Evolutionary conservation across 2,888 invertebrate species (phyloP).

Genomic region (Plemyria rubiginata): DNA sequence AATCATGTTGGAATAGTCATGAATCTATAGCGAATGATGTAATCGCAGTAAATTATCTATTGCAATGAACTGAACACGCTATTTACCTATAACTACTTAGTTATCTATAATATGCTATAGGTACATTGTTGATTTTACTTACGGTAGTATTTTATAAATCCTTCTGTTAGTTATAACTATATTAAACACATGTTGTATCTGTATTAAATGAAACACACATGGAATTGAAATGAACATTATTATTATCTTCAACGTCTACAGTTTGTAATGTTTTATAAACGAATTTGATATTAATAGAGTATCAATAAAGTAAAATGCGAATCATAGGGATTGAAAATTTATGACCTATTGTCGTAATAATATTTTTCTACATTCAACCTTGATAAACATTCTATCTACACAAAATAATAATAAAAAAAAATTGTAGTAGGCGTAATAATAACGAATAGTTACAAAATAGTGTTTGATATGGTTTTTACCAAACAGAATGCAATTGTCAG

Average conservation of each 20-base stretch:
- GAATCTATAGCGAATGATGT: constrained; percentile 1
- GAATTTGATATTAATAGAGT: constrained; percentile 17
- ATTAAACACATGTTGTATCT: neutral
- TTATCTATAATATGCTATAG: neutral
- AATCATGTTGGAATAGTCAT: neutral
- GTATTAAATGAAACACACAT: constrained; percentile 54
- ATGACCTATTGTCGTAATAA: neutral
- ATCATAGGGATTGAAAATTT: constrained; percentile 5
- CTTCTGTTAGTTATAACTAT: neutral
- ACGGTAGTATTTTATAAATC: neutral
- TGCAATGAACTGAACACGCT: constrained; percentile 3
- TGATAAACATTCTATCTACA: neutral
- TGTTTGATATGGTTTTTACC: constrained; percentile 8
- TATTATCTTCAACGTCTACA: constrained; percentile 75
- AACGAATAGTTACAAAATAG: too few relatives aligned
- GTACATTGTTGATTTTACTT: too few relatives aligned
- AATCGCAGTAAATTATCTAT: neutral
- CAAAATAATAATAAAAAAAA: too few relatives aligned
- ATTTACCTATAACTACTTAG: neutral
- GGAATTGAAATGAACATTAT: constrained; percentile 81
- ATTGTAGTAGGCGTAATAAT: too few relatives aligned
- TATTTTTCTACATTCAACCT: neutral
- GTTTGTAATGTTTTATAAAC: constrained; percentile 52
- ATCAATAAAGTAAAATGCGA: constrained; percentile 17
- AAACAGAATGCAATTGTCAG: neutral